A percentile compares a stretch with the other conserved stretches of the same genome.
phyloP scores from a whole-genome alignment of 2,797 vertebrate species.

The Psittacula echo region DNA sequence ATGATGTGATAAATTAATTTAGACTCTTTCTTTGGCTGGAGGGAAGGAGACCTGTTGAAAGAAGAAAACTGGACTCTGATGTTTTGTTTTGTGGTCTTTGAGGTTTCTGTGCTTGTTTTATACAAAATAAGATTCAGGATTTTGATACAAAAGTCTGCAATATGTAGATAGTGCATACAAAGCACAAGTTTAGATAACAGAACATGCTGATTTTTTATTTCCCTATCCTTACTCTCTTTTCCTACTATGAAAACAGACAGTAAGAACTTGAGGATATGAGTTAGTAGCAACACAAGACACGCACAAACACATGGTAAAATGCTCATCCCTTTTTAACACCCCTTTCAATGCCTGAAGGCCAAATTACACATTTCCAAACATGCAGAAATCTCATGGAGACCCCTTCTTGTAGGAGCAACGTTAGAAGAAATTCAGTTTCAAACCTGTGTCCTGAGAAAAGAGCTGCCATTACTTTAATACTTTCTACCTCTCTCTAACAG shows the following conservation, averaged over 20 bases:
- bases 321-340: not conserved
- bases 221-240: not conserved
- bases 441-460: not conserved
- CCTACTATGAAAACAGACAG: not conserved
- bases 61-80: not conserved
- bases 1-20: not conserved
- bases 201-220: not conserved
- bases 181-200: not conserved
- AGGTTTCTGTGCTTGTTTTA: not conserved
- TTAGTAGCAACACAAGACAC: not conserved
- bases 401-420: not conserved
- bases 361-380: not conserved
- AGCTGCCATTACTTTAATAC: not conserved
- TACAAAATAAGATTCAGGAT: not conserved
- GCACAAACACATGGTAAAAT: not conserved
- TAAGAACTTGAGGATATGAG: not conserved
- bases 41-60: not conserved
- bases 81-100: not conserved
- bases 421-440: not conserved
- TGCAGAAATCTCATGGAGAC: not conserved
- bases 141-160: not conserved
- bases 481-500: not conserved
- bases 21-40: not conserved
- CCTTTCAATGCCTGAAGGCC: not conserved
- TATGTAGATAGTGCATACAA: not conserved